phyloP scores from a whole-genome alignment of 2,888 invertebrate genomes.

The Pardosa pseudoannulata region DNA sequence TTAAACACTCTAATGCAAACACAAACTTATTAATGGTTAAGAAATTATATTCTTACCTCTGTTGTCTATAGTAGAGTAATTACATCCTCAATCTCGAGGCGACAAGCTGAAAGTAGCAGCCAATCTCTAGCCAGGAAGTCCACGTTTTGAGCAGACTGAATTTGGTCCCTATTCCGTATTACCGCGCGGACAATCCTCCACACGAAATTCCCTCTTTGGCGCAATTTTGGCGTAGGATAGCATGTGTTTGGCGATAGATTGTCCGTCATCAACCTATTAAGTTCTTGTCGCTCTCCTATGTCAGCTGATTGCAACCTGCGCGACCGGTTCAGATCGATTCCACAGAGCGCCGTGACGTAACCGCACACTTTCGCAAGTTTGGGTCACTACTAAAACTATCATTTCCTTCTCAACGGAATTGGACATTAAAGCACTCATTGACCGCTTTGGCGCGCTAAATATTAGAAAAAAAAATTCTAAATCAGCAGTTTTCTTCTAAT shows the following conservation, averaged over 20 bases:
- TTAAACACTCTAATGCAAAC: not conserved
- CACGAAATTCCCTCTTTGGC: slow-evolving; percentile 8
- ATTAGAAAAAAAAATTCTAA: no score
- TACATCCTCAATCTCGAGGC: slow-evolving; percentile 4
- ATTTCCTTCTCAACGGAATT: slow-evolving; percentile 29
- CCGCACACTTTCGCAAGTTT: slow-evolving; percentile 48
- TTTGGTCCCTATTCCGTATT: slow-evolving; percentile 12
- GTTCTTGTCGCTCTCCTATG: slow-evolving; percentile 7
- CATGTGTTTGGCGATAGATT: slow-evolving; percentile 14
- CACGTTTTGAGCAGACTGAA: not conserved
- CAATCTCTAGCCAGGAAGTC: slow-evolving; percentile 18
- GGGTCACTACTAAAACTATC: slow-evolving; percentile 31
- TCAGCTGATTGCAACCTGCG: slow-evolving; percentile 51
- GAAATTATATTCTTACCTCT: not conserved
- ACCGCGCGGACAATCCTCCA: slow-evolving; percentile 9
- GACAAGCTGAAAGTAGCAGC: not conserved
- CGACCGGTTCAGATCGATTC: slow-evolving; percentile 50
- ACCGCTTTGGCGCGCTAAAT: not conserved
- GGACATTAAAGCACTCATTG: not conserved
- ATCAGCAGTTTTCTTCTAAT: no score
- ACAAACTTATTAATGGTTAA: not conserved
- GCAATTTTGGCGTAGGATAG: not conserved
- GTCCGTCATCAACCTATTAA: slow-evolving; percentile 23
- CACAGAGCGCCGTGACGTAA: slow-evolving; percentile 30
- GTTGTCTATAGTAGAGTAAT: not conserved